Conservation (phyloP, 2,888 invertebrate species). For the Caenorhabditis angaria region DNA sequence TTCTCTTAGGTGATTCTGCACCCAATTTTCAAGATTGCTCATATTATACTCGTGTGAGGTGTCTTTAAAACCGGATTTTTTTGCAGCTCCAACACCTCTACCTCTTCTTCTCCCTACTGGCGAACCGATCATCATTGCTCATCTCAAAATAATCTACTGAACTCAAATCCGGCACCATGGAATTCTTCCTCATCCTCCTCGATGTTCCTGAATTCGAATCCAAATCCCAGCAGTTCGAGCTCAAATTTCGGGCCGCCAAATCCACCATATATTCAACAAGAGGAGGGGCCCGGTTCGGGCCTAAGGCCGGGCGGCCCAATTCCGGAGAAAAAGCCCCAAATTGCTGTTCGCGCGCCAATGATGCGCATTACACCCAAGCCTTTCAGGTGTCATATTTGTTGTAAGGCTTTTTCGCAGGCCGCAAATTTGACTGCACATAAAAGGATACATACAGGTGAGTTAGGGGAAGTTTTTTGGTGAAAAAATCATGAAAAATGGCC, state of each 20-base stretch:
- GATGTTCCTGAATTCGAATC: no score
- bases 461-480: not conserved
- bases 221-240: no score
- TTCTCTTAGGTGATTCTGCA: no score
- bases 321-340: not conserved
- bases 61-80: not conserved
- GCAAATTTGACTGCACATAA: slow-evolving; percentile 97
- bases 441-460: slow-evolving; percentile 80
- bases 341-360: not conserved
- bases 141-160: not conserved
- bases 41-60: not conserved
- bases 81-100: not conserved
- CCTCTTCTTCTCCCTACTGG: not conserved
- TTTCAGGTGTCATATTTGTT: slow-evolving; percentile 77
- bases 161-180: not conserved
- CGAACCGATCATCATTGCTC: not conserved
- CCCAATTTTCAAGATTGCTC: not conserved
- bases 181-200: not conserved
- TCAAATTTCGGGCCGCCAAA: no score
- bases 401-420: slow-evolving; percentile 82
- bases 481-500: not conserved
- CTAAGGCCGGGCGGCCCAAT: no score
- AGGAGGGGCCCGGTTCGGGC: no score
- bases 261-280: no score
- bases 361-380: slow-evolving; percentile 34